Evolutionary conservation across 2,113 vertebrate genomes (phyloP), one percentile per base, ranked within the genome.

Genomic region (Platycercus adscitus): DNA sequence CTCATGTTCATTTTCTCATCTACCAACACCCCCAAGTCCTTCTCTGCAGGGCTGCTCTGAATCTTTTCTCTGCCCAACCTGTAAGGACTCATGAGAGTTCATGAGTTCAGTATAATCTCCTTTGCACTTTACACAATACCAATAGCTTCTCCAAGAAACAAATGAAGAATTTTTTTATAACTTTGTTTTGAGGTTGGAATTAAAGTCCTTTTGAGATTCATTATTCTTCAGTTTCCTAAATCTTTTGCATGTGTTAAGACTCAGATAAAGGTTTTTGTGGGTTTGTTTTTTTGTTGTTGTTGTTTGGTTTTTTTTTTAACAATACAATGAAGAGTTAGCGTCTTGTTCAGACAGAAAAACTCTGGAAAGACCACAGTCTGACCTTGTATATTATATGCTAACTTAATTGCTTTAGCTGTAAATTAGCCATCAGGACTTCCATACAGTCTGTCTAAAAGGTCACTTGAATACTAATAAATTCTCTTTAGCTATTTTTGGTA

Each of bases 361-460:
- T 91, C 52, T 87, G n/a, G 23, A 76, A 95, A 68, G 31, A 92
- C 43, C 72, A 84, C 10, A 79, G 26, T 52, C 66, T 86, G 35
- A 65, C 56, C 37, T 64, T 88, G 13, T 72, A 61, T 81, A 53
- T 92, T 92, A 77, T 70, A 26, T 75, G 15, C 26, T 81, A 60
- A 85, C 39, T 96, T 94, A 93, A 94, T 88, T 96, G 95, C 93
- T 93, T 97, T 84, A 96, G 79, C 58, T 96, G 56, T 96, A 97
- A 96, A 81, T 75, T 94, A 96, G 83, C 69, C 53, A 56, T 94
- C 85, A 87, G 86, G 63, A 95, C 86, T 97, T 91, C 44, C 71
- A 64, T 83, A 53, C 16, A 83, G 58, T 91, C 91, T 90, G 9
- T 80, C 25, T 95, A 73, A 97, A 95, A 93, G 87, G 68, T 95